Evolutionary conservation across 2,113 vertebrate genomes (phyloP).

Genomic region (Chrysemys picta): DNA sequence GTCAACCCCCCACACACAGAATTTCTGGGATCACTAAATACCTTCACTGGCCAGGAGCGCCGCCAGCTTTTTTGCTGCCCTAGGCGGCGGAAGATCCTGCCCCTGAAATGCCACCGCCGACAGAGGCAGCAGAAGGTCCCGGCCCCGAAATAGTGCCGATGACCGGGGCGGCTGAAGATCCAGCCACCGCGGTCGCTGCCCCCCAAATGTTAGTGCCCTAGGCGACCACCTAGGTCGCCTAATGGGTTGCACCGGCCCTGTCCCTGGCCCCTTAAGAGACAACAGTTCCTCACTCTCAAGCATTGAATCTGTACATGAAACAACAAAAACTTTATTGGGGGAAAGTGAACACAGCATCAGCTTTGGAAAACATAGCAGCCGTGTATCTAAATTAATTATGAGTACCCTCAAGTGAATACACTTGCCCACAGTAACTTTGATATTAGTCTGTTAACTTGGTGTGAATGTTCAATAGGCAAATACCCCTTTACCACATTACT

Average conservation of each 20-base stretch:
- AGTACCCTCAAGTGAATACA: background rate
- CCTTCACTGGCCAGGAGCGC: too few species aligned
- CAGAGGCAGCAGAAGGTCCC: too few species aligned
- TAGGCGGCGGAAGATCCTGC: too few species aligned
- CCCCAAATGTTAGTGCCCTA: too few species aligned
- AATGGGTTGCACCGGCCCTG: too few species aligned
- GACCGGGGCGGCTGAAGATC: too few species aligned
- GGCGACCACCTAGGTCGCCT: too few species aligned
- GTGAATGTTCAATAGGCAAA: background rate
- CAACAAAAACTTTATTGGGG: background rate
- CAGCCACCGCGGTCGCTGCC: too few species aligned
- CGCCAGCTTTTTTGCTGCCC: too few species aligned
- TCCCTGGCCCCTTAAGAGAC: background rate
- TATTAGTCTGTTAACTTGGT: background rate
- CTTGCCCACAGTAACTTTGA: background rate
- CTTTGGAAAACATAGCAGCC: background rate
- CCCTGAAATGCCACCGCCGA: too few species aligned
- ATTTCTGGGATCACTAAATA: background rate
- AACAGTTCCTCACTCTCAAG: background rate
- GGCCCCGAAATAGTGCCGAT: too few species aligned
- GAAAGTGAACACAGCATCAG: background rate
- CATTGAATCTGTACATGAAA: background rate
- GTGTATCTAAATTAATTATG: background rate
- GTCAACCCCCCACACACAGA: background rate
- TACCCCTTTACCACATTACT: too few species aligned